Conservation (phyloP, 2,888 invertebrate genomes). For the Plebejus argus region DNA sequence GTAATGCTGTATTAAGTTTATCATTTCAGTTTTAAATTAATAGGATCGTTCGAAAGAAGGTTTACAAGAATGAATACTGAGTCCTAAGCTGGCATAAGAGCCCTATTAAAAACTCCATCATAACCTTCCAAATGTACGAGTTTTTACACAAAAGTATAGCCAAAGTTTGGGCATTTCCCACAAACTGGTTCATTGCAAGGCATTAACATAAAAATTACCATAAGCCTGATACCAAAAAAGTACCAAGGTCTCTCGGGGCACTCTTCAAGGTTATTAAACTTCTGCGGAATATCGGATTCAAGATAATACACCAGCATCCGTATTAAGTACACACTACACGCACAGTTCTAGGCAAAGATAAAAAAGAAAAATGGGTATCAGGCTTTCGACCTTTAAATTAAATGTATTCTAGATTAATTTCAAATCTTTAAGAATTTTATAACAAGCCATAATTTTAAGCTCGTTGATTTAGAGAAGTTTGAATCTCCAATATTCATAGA, state of each 20-base stretch:
- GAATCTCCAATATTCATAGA: too few relatives aligned
- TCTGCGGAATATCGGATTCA: slow-evolving; percentile 19
- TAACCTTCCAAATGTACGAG: slow-evolving; percentile 5
- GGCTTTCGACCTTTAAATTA: neutral
- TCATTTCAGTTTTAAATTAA: neutral
- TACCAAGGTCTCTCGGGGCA: slow-evolving; percentile 27
- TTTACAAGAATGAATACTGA: neutral
- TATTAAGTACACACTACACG: neutral
- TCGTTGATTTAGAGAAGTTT: too few relatives aligned
- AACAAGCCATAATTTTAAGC: too few relatives aligned
- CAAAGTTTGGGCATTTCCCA: slow-evolving; percentile 24
- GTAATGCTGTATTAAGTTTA: neutral
- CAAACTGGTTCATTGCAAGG: slow-evolving; percentile 28
- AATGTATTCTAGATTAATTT: neutral
- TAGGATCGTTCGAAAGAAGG: neutral
- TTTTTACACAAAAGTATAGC: neutral
- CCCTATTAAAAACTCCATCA: neutral
- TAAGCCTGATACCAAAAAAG: slow-evolving; percentile 27
- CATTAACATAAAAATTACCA: slow-evolving; percentile 28
- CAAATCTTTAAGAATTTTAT: too few relatives aligned
- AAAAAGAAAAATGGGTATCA: neutral
- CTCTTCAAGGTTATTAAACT: slow-evolving; percentile 29
- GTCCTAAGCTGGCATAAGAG: neutral
- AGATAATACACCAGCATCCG: slow-evolving; percentile 4
- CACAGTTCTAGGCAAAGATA: neutral